phyloP scores from a whole-genome alignment of 1,140 invertebrate species.

The Pseudoatta argentina region DNA sequence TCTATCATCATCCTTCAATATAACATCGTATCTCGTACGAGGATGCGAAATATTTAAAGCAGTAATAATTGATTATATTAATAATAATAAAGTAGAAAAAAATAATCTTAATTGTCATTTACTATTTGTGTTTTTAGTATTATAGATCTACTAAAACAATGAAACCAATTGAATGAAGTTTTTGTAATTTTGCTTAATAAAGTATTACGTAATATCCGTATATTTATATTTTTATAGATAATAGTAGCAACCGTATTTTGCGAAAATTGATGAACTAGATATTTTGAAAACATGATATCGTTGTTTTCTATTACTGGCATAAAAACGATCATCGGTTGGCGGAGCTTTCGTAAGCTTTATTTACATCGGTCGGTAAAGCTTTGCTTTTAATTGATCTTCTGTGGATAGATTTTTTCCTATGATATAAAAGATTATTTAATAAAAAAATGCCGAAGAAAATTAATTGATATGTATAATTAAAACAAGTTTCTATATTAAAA shows the following conservation, averaged over 20 bases:
- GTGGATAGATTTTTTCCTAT: not conserved
- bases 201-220: not conserved
- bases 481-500: not conserved
- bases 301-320: slow-evolving; percentile 14
- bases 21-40: not conserved
- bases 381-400: not conserved
- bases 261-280: slow-evolving; percentile 21
- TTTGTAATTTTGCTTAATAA: not conserved
- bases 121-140: not conserved
- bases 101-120: not conserved
- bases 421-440: not conserved
- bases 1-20: slow-evolving; percentile 46
- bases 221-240: slow-evolving; percentile 6
- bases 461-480: not conserved
- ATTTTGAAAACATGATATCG: not conserved
- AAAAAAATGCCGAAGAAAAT: not conserved
- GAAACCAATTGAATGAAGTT: not conserved
- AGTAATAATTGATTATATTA: not conserved
- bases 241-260: slow-evolving; percentile 27
- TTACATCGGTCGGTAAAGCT: slow-evolving; percentile 37
- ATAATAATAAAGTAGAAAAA: not conserved
- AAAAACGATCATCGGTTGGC: not conserved
- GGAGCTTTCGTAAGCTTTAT: slow-evolving; percentile 12
- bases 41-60: slow-evolving; percentile 6
- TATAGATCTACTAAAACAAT: not conserved